Evolutionary conservation across 2,113 vertebrate genomes (phyloP).

Genomic region (Callithrix jacchus): DNA sequence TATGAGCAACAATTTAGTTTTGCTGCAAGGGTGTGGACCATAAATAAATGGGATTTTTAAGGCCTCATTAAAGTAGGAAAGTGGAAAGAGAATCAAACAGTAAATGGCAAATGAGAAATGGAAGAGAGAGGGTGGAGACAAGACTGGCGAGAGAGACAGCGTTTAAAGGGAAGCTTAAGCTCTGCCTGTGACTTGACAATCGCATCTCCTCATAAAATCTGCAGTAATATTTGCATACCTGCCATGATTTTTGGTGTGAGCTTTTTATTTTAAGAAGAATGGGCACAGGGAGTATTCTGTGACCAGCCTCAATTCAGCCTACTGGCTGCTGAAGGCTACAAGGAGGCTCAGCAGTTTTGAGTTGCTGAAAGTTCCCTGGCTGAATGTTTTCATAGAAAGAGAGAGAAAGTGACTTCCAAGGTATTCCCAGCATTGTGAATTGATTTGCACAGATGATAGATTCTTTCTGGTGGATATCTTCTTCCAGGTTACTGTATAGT

Average conservation of each 20-base stretch:
- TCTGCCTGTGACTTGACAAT: conserved; percentile 1
- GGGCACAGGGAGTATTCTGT: neutral
- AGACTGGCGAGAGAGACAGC: neutral
- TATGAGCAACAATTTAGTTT: neutral
- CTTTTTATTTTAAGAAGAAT: neutral
- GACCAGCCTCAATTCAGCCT: neutral
- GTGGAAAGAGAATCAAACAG: neutral
- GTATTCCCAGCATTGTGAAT: neutral
- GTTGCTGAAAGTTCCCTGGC: neutral
- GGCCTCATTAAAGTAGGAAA: neutral
- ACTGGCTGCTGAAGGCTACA: neutral
- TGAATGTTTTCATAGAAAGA: neutral
- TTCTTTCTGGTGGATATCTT: neutral
- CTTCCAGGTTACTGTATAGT: neutral
- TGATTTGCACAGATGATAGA: neutral
- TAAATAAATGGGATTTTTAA: conserved; percentile 44
- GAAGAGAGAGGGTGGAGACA: neutral
- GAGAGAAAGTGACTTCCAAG: neutral
- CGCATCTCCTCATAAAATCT: neutral
- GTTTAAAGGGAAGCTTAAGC: neutral
- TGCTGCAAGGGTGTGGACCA: neutral
- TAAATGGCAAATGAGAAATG: neutral
- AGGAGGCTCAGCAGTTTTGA: neutral
- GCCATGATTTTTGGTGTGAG: neutral
- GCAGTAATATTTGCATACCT: neutral